Conservation (phyloP, 2,888 invertebrate genomes). For the Platypus cylindrus region DNA sequence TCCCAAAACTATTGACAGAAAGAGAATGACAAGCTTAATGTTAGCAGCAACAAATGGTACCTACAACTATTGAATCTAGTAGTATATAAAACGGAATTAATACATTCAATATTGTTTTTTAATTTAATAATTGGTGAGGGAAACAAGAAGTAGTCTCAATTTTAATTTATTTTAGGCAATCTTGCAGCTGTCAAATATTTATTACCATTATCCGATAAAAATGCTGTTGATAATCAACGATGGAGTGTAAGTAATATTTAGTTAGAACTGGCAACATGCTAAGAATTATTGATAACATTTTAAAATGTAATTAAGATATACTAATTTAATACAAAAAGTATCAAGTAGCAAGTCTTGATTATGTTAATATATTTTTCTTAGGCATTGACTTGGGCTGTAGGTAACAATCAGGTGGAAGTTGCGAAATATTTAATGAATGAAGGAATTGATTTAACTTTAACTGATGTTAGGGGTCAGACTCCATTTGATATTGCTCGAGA, state of each 20-base stretch:
- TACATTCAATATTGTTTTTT: neutral
- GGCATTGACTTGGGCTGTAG: constrained; percentile 52
- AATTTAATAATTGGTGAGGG: neutral
- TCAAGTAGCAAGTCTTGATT: too few relatives aligned
- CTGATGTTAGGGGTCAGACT: constrained; percentile 40
- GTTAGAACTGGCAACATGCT: too few relatives aligned
- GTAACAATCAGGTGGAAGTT: constrained; percentile 42
- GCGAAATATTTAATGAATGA: constrained; percentile 41
- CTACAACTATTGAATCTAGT: constrained; percentile 24
- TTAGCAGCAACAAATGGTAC: constrained; percentile 36
- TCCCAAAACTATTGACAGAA: constrained; percentile 43
- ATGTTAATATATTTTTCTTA: constrained; percentile 25
- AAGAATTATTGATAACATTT: constrained; percentile 1
- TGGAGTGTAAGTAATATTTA: constrained; percentile 46
- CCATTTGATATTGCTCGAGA: constrained; percentile 41
- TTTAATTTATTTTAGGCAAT: constrained; percentile 34
- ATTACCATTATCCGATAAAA: constrained; percentile 41
- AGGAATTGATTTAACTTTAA: constrained; percentile 39
- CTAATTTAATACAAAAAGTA: constrained; percentile 1
- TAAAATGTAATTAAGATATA: constrained; percentile 3
- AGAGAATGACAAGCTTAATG: constrained; percentile 51
- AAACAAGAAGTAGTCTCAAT: neutral
- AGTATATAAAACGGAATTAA: too few relatives aligned
- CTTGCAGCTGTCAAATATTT: constrained; percentile 40
- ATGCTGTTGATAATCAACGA: constrained; percentile 46